phyloP scores from a whole-genome alignment of 2,888 invertebrate species.

The Platerodrilus igneus region DNA sequence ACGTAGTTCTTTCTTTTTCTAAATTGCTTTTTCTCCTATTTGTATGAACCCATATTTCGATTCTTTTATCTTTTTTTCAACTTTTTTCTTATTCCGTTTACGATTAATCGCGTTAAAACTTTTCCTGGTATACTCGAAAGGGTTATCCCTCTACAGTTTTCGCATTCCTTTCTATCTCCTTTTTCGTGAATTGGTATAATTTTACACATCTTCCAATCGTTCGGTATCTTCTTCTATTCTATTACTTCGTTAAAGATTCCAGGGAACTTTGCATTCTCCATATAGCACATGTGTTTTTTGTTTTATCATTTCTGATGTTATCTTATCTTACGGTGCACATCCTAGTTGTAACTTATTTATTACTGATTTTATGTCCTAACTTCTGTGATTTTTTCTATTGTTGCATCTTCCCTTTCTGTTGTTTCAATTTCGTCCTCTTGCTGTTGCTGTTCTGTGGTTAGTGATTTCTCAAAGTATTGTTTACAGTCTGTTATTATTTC shows the following conservation, averaged over 20 bases:
- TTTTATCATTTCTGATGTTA: not conserved
- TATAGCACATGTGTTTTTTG: not conserved
- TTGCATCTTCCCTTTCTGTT: not conserved
- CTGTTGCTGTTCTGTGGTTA: too few species aligned
- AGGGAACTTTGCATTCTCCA: not conserved
- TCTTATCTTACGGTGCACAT: too few species aligned
- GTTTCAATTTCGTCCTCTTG: not conserved
- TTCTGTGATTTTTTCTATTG: too few species aligned
- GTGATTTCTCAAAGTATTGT: too few species aligned
- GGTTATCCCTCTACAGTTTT: slow-evolving; percentile 10
- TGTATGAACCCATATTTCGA: slow-evolving; percentile 8
- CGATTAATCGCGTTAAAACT: slow-evolving; percentile 11
- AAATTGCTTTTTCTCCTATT: slow-evolving; percentile 7
- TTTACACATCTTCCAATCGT: too few species aligned
- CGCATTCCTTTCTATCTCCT: slow-evolving; percentile 6
- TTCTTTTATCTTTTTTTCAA: slow-evolving; percentile 7
- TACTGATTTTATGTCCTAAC: too few species aligned
- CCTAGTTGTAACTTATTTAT: too few species aligned
- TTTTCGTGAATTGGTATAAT: too few species aligned
- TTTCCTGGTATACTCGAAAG: slow-evolving; percentile 11
- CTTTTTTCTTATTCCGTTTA: slow-evolving; percentile 9
- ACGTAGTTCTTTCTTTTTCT: slow-evolving; percentile 8
- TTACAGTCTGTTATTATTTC: too few species aligned
- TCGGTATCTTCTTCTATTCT: slow-evolving; percentile 4
- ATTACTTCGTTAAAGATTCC: slow-evolving; percentile 4